Evolutionary conservation across 2,113 vertebrate genomes (phyloP).

Genomic region (Leuciscus idus): DNA sequence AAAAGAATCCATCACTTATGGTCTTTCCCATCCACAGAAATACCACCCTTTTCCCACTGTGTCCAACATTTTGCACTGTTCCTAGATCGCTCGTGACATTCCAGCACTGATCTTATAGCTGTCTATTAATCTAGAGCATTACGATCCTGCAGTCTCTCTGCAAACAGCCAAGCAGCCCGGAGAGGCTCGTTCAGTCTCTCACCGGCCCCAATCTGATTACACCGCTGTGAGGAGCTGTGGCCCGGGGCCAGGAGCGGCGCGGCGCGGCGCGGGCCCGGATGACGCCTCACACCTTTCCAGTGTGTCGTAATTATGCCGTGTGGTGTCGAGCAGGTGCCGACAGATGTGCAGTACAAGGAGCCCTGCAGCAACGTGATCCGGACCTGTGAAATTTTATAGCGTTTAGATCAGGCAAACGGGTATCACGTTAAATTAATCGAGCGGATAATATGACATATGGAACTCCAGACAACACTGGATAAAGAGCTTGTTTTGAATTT

Average conservation of each 20-base stretch:
- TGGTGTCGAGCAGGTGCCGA: constrained; percentile 16
- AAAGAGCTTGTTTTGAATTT: constrained; percentile 25
- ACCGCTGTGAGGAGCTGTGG: not conserved
- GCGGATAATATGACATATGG: constrained; percentile 27
- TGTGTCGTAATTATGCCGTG: not conserved
- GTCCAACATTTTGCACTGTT: constrained; percentile 15
- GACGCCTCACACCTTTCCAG: not conserved
- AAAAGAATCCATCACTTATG: not conserved
- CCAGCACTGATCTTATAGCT: constrained; percentile 24
- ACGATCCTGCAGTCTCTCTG: not conserved
- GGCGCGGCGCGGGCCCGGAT: not conserved
- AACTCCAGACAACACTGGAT: not conserved
- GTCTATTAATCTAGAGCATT: constrained; percentile 54
- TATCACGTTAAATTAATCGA: constrained; percentile 37
- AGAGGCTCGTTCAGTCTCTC: constrained; percentile 35
- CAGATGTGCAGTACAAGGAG: constrained; percentile 12
- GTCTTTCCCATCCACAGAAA: not conserved
- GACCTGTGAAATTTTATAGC: constrained; percentile 29
- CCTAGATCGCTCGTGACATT: constrained; percentile 25
- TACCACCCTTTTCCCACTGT: not conserved
- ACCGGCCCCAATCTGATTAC: constrained; percentile 46
- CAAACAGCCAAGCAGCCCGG: not conserved
- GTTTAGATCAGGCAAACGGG: constrained; percentile 29
- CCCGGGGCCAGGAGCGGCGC: not conserved
- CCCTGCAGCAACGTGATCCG: constrained; percentile 11